These are phyloP conservation scores for Campoletis sonorensis DNA, from an alignment of 1,140 invertebrate species.

Conservation along the genomic window DNA sequence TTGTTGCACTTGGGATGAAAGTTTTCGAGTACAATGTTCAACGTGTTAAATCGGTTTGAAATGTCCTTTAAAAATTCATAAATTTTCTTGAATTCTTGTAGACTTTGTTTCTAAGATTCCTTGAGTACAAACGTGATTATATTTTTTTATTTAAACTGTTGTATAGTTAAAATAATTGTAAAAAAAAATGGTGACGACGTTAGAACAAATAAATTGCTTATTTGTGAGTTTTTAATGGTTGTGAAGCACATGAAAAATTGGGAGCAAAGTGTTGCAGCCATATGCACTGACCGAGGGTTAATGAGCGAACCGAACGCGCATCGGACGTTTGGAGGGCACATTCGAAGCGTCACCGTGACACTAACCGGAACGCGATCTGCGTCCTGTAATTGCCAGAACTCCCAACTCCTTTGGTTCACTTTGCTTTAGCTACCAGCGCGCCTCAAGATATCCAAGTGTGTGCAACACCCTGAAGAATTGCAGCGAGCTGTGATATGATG, in stretches of 20 bases:
- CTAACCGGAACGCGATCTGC: slow-evolving; percentile 65
- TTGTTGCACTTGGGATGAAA: no score
- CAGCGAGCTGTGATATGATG: slow-evolving; percentile 51
- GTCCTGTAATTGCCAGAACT: slow-evolving; percentile 65
- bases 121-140: no score
- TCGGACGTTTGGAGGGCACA: slow-evolving; percentile 71
- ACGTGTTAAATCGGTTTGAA: no score
- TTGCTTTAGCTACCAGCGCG: slow-evolving; percentile 25
- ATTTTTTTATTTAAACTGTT: no score
- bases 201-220: no score
- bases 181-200: no score
- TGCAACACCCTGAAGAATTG: slow-evolving; percentile 42
- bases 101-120: no score
- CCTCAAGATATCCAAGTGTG: slow-evolving; percentile 57
- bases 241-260: background rate
- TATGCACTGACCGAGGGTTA: slow-evolving; percentile 54
- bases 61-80: no score
- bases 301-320: slow-evolving; percentile 65
- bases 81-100: no score
- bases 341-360: slow-evolving; percentile 71
- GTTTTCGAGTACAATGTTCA: no score
- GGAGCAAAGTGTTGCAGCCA: background rate
- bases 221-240: no score
- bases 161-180: no score
- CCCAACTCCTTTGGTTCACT: slow-evolving; percentile 12